These are phyloP conservation scores for Lasioglossum figueresi DNA, from an alignment of 2,888 invertebrate species.

Conservation along the genomic window DNA sequence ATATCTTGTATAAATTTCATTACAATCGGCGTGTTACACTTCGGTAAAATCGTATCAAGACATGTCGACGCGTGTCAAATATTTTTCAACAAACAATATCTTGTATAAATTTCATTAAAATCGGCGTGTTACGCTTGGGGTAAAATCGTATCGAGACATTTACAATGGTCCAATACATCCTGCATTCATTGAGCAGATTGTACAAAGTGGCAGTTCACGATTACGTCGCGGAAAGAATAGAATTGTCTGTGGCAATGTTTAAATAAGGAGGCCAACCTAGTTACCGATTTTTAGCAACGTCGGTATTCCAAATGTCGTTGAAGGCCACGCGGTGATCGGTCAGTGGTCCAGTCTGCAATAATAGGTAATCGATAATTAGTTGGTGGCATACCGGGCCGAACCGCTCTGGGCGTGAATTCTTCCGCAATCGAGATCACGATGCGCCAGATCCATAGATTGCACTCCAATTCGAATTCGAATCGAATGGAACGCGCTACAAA, in stretches of 20 bases:
- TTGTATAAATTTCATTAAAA: no score
- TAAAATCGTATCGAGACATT: no score
- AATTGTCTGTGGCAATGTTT: background rate
- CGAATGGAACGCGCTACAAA: constrained; percentile 3
- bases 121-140: no score
- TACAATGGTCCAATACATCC: no score
- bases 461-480: constrained; percentile 5
- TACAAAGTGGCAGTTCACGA: background rate
- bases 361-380: constrained; percentile 56
- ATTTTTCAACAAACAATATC: no score
- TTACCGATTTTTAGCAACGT: background rate
- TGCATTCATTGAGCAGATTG: no score
- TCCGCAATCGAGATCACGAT: constrained; percentile 25
- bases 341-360: background rate
- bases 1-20: no score
- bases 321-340: background rate
- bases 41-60: no score
- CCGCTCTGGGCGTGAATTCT: constrained; percentile 29
- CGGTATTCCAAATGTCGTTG: background rate
- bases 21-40: no score
- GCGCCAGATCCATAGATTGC: background rate
- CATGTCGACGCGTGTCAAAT: no score
- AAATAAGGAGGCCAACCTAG: background rate
- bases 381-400: constrained; percentile 12
- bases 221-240: background rate